Evolutionary conservation across 2,797 vertebrate species (phyloP), one percentile per base, ranked within the genome.

Genomic region (Labeo calbasu): DNA sequence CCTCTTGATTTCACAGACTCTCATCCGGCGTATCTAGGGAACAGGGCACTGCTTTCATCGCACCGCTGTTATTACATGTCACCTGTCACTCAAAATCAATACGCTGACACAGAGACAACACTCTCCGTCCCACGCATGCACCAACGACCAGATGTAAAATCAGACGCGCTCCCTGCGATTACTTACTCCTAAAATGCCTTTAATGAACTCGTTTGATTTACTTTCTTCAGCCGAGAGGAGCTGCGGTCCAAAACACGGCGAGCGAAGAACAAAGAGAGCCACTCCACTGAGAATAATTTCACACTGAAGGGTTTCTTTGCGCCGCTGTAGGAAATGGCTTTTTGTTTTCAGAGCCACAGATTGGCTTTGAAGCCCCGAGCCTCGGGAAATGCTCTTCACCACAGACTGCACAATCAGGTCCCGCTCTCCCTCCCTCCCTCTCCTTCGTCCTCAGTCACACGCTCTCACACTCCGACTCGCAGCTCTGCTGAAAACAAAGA

Each of bases 401-500:
- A 85, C 84, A 89, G 87, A 90, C 90, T 92, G 86, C 89, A 88
- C 90, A 87, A 88, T 90, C 90, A 89, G 82, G 83, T 87, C 81
- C 19, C 78, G 69, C 57, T 69, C 51, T 81, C 68, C 78, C 79
- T 82, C 72, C 40, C 84, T 85, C 63, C 66, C 70, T 21, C 71
- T 76, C 82, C 40, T 53, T 65, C 73, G 79, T 89, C 77, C 78
- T 80, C 81, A 72, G 84, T 69, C 87, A 82, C 84, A 83, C 86
- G 87, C 88, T 87, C 85, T 82, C 88, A 86, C 48, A 72, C 82
- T 82, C 87, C 85, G 80, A 85, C 89, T 88, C 85, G 85, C 89
- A 84, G 88, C 90, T 89, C 80, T 79, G 86, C 86, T 85, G 87
- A 91, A 89, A 92, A 94, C 92, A 93, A 93, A 91, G 88, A 94